Percentiles rank a stretch among this genome's conserved stretches.
These are phyloP conservation scores for Odocoileus virginianus DNA, from an alignment of 2,113 vertebrate species.

Conservation along the genomic window DNA sequence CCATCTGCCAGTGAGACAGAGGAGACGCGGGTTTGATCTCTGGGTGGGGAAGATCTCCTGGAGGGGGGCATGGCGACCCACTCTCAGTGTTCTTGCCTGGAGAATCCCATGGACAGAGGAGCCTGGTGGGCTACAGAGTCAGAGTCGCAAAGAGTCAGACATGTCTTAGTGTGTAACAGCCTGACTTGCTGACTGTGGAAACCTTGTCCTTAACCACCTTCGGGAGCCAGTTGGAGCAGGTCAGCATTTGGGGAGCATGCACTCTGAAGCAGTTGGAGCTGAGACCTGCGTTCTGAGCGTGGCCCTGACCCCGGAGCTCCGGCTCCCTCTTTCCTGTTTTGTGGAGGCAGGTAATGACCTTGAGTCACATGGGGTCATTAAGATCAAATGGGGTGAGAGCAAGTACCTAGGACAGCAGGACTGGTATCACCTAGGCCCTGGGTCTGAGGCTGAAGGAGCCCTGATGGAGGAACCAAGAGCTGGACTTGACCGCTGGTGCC, in stretches of 20 bases:
- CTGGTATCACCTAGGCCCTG: neutral
- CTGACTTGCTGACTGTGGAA: neutral
- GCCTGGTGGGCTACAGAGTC: neutral
- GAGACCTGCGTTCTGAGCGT: neutral
- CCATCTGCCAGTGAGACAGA: neutral
- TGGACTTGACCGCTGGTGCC: neutral
- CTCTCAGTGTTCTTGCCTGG: neutral
- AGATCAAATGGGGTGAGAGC: neutral
- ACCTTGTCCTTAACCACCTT: neutral
- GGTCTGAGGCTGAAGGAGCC: neutral
- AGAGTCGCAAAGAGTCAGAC: neutral
- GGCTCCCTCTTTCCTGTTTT: neutral
- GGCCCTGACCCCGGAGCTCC: neutral
- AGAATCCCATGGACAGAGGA: neutral
- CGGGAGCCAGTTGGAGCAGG: neutral
- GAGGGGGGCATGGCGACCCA: neutral
- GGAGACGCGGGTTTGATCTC: fast-evolving
- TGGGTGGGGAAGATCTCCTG: neutral
- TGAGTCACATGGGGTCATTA: neutral
- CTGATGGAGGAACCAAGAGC: neutral
- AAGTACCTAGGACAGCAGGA: neutral
- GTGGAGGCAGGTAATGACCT: neutral
- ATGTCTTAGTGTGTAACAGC: neutral
- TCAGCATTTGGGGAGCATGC: neutral
- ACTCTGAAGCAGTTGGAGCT: neutral